Conservation (phyloP, 2,113 vertebrate species). For the Heptranchias perlo region DNA sequence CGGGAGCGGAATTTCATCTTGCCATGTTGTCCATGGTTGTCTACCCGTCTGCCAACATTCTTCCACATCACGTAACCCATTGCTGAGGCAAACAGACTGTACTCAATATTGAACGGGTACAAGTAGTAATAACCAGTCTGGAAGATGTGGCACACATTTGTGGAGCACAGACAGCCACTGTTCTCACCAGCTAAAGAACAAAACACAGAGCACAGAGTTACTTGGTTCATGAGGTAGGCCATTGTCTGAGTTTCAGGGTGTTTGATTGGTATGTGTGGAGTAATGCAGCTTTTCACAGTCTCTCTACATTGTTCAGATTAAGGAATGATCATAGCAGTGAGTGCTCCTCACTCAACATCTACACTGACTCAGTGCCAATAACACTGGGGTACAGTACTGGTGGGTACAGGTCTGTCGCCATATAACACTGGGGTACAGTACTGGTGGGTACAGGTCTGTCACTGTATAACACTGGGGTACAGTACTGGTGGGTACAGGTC, state of each 20-base stretch:
- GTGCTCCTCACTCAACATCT: no score
- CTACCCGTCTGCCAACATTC: constrained; percentile 68
- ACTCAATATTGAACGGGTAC: constrained; percentile 84
- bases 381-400: background rate
- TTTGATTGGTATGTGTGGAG: no score
- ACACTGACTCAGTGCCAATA: no score
- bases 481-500: background rate
- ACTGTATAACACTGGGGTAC: background rate
- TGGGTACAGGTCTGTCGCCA: background rate
- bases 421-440: background rate
- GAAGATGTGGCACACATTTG: constrained; percentile 67
- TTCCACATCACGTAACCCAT: constrained; percentile 87
- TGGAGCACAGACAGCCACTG: constrained; percentile 64
- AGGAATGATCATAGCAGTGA: no score
- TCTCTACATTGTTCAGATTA: no score
- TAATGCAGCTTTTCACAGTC: no score
- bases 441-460: background rate
- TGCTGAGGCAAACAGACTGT: constrained; percentile 73
- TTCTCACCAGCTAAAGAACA: constrained; percentile 48
- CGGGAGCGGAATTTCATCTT: constrained; percentile 55
- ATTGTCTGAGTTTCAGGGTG: background rate
- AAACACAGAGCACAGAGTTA: background rate
- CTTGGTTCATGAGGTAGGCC: background rate
- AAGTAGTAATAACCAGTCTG: constrained; percentile 77
- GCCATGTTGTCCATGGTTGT: background rate